A percentile compares a stretch with the other conserved stretches of the same genome.
These are phyloP conservation scores for Merluccius polli DNA, from an alignment of 2,797 vertebrate genomes.

Conservation along the genomic window DNA sequence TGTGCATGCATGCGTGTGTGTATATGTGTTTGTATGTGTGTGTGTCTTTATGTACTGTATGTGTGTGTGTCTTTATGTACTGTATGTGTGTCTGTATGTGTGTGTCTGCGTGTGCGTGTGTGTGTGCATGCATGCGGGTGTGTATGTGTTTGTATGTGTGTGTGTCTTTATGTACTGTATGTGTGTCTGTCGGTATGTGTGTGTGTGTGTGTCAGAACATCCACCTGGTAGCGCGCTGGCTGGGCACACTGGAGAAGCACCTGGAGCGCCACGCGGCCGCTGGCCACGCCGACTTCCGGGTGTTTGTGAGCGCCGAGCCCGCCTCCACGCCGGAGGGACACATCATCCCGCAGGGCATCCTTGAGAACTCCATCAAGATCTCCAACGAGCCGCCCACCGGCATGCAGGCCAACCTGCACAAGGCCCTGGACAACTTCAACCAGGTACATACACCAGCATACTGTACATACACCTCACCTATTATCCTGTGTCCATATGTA, in stretches of 20 bases:
- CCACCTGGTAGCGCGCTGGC: slow-evolving; percentile 91
- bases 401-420: slow-evolving; percentile 92
- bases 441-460: too few species aligned
- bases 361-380: slow-evolving; percentile 93
- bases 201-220: slow-evolving; percentile 77
- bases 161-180: background rate
- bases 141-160: background rate
- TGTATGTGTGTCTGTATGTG: background rate
- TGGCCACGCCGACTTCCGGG: slow-evolving; percentile 79
- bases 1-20: background rate
- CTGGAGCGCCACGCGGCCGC: slow-evolving; percentile 79
- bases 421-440: slow-evolving; percentile 91
- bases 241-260: slow-evolving; percentile 84
- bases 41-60: too few species aligned
- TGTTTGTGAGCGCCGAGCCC: slow-evolving; percentile 91
- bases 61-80: slow-evolving; percentile 1
- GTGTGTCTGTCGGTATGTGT: background rate
- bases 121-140: background rate
- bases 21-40: background rate
- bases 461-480: too few species aligned
- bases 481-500: too few species aligned
- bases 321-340: slow-evolving; percentile 79
- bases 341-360: slow-evolving; percentile 91
- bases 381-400: slow-evolving; percentile 88
- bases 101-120: background rate